Base-by-base conservation (phyloP, 2,113 vertebrate genomes). In the Cricetomys ansorgei region DNA sequence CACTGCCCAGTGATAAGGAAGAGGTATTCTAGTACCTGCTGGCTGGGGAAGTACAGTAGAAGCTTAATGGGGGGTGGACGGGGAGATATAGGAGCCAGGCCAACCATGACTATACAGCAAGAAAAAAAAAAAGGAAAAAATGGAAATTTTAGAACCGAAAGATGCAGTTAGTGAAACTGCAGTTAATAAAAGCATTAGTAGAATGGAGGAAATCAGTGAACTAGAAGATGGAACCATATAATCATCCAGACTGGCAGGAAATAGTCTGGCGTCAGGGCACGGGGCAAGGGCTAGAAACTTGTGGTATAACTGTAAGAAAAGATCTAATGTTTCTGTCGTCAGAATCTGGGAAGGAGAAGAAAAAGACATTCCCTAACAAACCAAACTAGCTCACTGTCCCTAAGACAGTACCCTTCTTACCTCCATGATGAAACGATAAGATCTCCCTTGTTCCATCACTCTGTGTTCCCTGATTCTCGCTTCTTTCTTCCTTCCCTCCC, bases 251-350 rank as follows among this genome's bases (percentile, higher is more conserved):
- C 80, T 83, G 62, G 62, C 12, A 83, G 79, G 23, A 59, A 59
- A 29, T 40, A 40, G 21, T 13, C 79, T 55, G 8, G 57, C 16
- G 37, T 19, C 5, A 0, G 3, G n/a, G 21, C 11, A 3, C 7
- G 37, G 37, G 23, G 6, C 1, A 75, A 43, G 23, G 15, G 25
- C n/a, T 62, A 43, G n/a, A 43, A 37, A 29, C 23, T 7, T 62
- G 55, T 65, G 25, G 64, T 27, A 13, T 62, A 37, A 80, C 77
- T 57, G 0, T n/a, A 43, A 81, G 37, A 80, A n/a, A 59, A 15
- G 37, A n/a, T 7, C 21, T 40, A 81, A 59, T 59, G 55, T 25
- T 43, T n/a, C 55, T 83, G 80, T 43, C 12, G 19, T n/a, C n/a
- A 59, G 80, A 83, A n/a, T 23, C 50, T 57, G 34, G 21, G 4